Base-by-base conservation (phyloP, 2,113 vertebrate genomes). In the Rhinogobius similis region DNA sequence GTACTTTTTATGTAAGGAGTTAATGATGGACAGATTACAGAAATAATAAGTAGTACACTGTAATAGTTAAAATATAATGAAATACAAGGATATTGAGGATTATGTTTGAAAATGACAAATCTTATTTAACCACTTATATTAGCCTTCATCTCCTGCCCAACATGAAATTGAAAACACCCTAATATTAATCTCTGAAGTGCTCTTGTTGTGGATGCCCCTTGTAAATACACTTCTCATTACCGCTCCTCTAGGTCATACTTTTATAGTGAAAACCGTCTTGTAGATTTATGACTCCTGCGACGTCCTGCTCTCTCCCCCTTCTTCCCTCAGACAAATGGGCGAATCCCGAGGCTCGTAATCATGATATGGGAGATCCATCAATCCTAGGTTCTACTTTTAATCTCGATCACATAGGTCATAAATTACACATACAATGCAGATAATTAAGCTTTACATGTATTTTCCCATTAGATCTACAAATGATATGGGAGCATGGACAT, bases 361-460 rank as follows among this genome's bases (percentile, higher is more conserved):
- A 39, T 0, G 9, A 71, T 61, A 53, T 1, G 0, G 62, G 64
- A 76, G 65, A 81, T 77, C 70, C 46, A 83, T 79, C 77, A 70
- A 73, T 72, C 10, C 56, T 69, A 21, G 59, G 39, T 41, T 39
- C 18, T 53, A 38, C 38, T 72, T 83, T 83, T 77, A 70, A 83
- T 83, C 70, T 75, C 27, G 68, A 46, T 63, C 65, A 68, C 58
- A 62, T 12, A 0, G 16, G 46, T 68, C 70, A 78, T 65, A 75
- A 20, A 87, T 83, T 81, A 65, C 52, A 67, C 75, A 77, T 36
- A 16, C 0, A 63, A 73, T 70, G 43, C 61, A 65, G 43, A 84
- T 85, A 76, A 87, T 83, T 77, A 85, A 77, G 56, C 52, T 23
- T 80, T 9, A 56, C 72, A 82, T 86, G 79, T 67, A 68, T 78